These are phyloP conservation scores for Euphydryas editha DNA, from an alignment of 2,888 invertebrate species.

Conservation along the genomic window DNA sequence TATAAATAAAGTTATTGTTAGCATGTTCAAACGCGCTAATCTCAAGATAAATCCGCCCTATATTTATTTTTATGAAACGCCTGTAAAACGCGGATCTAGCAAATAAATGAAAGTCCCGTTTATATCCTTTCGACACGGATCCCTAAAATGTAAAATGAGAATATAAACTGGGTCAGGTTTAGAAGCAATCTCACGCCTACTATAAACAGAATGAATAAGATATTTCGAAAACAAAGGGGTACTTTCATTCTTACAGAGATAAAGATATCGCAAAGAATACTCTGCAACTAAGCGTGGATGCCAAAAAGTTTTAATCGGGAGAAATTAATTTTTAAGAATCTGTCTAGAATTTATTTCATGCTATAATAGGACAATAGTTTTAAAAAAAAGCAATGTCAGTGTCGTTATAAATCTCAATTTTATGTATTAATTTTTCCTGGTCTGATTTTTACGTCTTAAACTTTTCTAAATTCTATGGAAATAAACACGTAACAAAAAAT, in stretches of 20 bases:
- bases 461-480: too few species aligned
- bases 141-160: slow-evolving; percentile 14
- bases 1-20: not conserved
- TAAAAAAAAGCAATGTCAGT: too few species aligned
- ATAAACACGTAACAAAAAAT: too few species aligned
- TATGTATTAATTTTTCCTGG: too few species aligned
- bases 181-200: slow-evolving; percentile 33
- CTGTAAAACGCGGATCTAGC: too few species aligned
- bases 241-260: slow-evolving; percentile 25
- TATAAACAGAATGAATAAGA: slow-evolving; percentile 34
- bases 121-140: not conserved
- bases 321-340: not conserved
- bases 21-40: not conserved
- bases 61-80: too few species aligned
- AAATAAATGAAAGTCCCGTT: slow-evolving; percentile 8
- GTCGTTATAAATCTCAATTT: too few species aligned
- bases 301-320: slow-evolving; percentile 11
- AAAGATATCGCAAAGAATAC: slow-evolving; percentile 23
- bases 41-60: too few species aligned
- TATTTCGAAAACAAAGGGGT: slow-evolving; percentile 32
- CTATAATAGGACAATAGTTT: too few species aligned
- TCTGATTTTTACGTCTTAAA: too few species aligned
- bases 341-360: not conserved
- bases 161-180: slow-evolving; percentile 33
- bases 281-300: slow-evolving; percentile 22